A percentile compares a stretch with the other conserved stretches of the same genome.
Evolutionary conservation across 2,797 vertebrate genomes (phyloP).

Genomic region (Thunnus albacares): DNA sequence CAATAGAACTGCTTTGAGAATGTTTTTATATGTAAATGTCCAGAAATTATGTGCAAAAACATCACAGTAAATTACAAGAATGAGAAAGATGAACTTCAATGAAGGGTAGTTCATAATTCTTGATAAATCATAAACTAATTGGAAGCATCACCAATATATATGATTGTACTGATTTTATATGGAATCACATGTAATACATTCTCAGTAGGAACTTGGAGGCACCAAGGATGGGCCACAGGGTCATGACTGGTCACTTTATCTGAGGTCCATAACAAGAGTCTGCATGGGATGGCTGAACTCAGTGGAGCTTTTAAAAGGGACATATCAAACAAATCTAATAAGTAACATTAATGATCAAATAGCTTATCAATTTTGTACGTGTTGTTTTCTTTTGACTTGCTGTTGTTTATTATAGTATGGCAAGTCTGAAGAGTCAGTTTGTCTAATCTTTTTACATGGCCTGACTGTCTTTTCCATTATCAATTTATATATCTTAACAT

Average conservation of each 20-base stretch:
- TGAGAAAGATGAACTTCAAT: neutral
- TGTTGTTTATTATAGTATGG: neutral
- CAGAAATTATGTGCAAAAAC: neutral
- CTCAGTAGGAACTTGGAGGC: conserved; percentile 31
- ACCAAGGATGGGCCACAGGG: conserved; percentile 87
- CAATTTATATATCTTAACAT: neutral
- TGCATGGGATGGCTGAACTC: conserved; percentile 91
- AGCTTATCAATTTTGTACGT: neutral
- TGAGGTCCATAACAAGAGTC: conserved; percentile 92
- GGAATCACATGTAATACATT: conserved; percentile 15
- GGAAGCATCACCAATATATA: conserved; percentile 8
- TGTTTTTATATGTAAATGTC: conserved; percentile 10
- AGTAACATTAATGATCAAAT: neutral
- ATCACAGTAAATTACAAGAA: neutral
- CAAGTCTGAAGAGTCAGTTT: neutral
- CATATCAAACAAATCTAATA: neutral
- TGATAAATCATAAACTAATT: neutral
- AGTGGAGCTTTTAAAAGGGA: conserved; percentile 52
- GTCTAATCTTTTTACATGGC: neutral
- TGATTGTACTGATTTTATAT: neutral
- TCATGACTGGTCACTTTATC: conserved; percentile 92
- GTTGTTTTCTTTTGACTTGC: neutral
- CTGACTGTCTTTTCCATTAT: neutral
- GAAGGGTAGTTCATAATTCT: neutral
- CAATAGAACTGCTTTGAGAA: conserved; percentile 47